A percentile compares a stretch with the other conserved stretches of the same genome.
Conservation (phyloP, 2,797 vertebrate genomes). For the Melanotaenia parkinsoni region DNA sequence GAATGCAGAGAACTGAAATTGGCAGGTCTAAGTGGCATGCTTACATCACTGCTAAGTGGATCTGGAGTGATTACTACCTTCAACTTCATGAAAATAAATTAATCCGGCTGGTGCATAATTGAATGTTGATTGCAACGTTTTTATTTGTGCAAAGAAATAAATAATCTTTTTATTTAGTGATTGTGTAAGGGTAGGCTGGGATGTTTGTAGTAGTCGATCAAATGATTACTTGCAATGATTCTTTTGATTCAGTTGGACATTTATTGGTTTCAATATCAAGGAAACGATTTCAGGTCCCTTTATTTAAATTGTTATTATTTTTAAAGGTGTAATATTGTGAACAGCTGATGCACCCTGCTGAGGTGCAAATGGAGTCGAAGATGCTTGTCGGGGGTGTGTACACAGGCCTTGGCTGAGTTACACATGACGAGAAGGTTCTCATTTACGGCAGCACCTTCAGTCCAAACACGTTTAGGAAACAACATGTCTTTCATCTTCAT, state of each 20-base stretch:
- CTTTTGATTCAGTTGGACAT: too few species aligned
- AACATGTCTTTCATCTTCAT: not conserved
- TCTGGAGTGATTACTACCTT: too few species aligned
- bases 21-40: not conserved
- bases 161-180: too few species aligned
- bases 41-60: not conserved
- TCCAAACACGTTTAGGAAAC: not conserved
- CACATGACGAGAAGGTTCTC: not conserved
- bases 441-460: not conserved
- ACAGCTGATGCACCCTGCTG: slow-evolving; percentile 44
- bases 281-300: not conserved
- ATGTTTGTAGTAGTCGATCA: too few species aligned
- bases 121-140: too few species aligned
- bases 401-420: not conserved
- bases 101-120: too few species aligned
- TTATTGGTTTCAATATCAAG: not conserved
- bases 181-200: too few species aligned
- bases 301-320: not conserved
- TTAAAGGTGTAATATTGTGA: slow-evolving; percentile 13
- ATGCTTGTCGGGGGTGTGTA: slow-evolving; percentile 8
- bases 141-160: too few species aligned
- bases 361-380: slow-evolving; percentile 42
- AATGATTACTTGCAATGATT: too few species aligned
- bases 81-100: too few species aligned
- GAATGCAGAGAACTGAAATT: too few species aligned